These are phyloP conservation scores for Notiomystis cincta DNA, from an alignment of 2,113 vertebrate genomes.

Conservation along the genomic window DNA sequence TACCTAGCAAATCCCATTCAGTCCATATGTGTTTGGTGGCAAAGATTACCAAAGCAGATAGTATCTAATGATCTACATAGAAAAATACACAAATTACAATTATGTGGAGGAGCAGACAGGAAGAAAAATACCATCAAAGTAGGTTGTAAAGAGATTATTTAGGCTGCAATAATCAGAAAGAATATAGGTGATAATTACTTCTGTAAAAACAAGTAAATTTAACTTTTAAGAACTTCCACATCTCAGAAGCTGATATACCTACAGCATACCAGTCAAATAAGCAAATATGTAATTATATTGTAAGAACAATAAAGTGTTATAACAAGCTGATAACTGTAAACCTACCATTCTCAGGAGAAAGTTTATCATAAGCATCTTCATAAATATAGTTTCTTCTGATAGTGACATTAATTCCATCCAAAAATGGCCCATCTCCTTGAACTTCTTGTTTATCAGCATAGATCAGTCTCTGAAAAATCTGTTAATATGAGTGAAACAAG, in stretches of 20 bases:
- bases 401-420: conserved; percentile 93
- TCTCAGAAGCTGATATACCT: background rate
- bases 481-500: background rate
- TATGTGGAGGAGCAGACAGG: background rate
- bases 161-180: background rate
- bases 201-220: background rate
- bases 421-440: conserved; percentile 93
- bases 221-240: background rate
- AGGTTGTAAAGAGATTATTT: background rate
- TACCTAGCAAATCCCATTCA: background rate
- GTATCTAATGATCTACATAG: background rate
- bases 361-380: conserved; percentile 97
- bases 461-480: conserved; percentile 98
- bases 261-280: background rate
- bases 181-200: background rate
- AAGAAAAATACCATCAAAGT: background rate
- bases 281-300: background rate
- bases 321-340: background rate
- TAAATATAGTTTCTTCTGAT: conserved; percentile 99
- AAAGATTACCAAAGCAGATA: background rate
- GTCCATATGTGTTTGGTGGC: background rate
- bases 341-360: conserved; percentile 96
- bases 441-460: conserved; percentile 95
- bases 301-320: background rate
- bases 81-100: background rate